Evolutionary conservation across 2,113 vertebrate genomes (phyloP), one percentile per base, ranked within the genome.

Genomic region (Oreochromis spilurus): DNA sequence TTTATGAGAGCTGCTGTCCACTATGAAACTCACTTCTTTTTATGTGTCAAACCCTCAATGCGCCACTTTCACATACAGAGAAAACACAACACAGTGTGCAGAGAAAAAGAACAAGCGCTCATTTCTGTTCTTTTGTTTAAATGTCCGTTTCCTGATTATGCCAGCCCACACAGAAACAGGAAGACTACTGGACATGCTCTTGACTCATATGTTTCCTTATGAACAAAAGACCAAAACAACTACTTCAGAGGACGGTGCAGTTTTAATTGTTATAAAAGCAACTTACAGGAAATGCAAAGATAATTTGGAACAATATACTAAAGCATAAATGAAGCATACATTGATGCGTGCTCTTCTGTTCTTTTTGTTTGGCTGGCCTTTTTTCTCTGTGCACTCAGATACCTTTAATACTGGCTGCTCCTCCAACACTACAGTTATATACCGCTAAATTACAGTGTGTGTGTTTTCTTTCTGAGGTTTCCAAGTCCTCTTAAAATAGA

Each of bases 371-470:
- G 79, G 57, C 70, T 85, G 60, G n/a, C 34, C 4, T 17, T 80
- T 78, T 88, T 29, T 86, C 80, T 85, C 78, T 72, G 53, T 58
- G 82, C 65, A 70, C 84, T 87, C 70, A 82, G 65, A 81, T 87
- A 84, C 58, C 78, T 89, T 81, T 79, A 91, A 89, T 17, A 43
- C 80, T 75, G 84, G 57, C 60, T 83, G 17, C 80, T 81, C 84
- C 34, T 31, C 34, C 79, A 75, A 81, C 90, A 72, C 58, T 89
- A 9, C 88, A 83, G 84, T 92, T 92, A 85, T 79, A 81, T 40
- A 54, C 90, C 26, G 3, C 91, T 81, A 94, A 96, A 94, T 95
- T 95, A 95, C 85, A 95, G 93, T 80, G 82, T 91, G 92, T 77
- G 36, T 91, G 58, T 81, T 90, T 70, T 67, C 60, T 79, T 89